Evolutionary conservation across 2,888 invertebrate genomes (phyloP).

Genomic region (Catocala sponsa): DNA sequence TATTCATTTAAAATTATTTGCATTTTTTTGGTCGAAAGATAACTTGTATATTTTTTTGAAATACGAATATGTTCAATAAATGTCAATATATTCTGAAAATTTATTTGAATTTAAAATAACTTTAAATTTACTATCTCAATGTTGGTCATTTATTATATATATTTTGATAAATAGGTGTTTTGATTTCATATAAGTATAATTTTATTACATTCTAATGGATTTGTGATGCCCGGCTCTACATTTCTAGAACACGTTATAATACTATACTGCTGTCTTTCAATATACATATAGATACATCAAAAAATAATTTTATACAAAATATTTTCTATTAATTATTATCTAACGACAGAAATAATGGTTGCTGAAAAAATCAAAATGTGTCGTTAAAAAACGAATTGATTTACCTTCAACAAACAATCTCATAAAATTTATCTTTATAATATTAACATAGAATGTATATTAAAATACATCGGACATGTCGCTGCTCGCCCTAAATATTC

Average conservation of each 20-base stretch:
- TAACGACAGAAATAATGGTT: constrained; percentile 28
- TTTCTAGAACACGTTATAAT: not conserved
- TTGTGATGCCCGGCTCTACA: not conserved
- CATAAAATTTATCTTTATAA: constrained; percentile 38
- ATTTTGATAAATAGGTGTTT: not conserved
- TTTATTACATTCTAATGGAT: constrained; percentile 2
- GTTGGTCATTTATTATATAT: not conserved
- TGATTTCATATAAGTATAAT: constrained; percentile 7
- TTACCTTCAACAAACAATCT: constrained; percentile 42
- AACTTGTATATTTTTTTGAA: too few relatives aligned
- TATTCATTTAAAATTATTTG: too few relatives aligned
- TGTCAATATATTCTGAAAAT: too few relatives aligned
- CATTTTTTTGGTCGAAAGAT: too few relatives aligned
- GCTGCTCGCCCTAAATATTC: constrained; percentile 39
- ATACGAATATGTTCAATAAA: too few relatives aligned
- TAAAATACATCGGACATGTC: constrained; percentile 35
- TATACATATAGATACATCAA: constrained; percentile 4
- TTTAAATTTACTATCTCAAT: constrained; percentile 5
- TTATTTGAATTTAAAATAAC: constrained; percentile 5
- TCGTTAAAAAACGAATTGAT: constrained; percentile 41
- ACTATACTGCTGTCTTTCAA: not conserved
- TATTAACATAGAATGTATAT: constrained; percentile 32
- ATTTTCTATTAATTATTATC: constrained; percentile 31
- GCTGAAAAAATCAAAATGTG: constrained; percentile 16
- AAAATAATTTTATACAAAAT: constrained; percentile 10